Conservation (phyloP, 2,888 invertebrate genomes). For the Beris morrisii region DNA sequence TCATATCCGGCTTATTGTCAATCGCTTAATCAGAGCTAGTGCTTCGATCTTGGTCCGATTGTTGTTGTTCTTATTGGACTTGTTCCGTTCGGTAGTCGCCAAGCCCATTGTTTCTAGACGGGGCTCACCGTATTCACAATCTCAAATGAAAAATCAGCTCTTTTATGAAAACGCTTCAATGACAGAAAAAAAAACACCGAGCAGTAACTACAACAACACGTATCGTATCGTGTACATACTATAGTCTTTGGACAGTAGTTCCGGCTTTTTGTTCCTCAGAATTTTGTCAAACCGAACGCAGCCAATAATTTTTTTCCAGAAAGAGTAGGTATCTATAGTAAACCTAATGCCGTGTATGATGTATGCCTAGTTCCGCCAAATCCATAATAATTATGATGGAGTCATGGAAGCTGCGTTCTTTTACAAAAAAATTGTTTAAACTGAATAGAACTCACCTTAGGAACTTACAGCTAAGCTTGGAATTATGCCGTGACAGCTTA, state of each 20-base stretch:
- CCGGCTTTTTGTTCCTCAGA: constrained; percentile 51
- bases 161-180: constrained; percentile 37
- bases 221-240: constrained; percentile 11
- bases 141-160: constrained; percentile 32
- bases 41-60: constrained; percentile 36
- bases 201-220: too few relatives aligned
- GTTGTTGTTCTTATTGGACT: constrained; percentile 28
- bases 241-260: constrained; percentile 56
- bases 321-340: neutral
- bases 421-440: too few relatives aligned
- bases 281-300: constrained; percentile 11
- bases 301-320: constrained; percentile 18
- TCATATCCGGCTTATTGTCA: constrained; percentile 39
- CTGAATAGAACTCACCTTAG: too few relatives aligned
- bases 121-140: constrained; percentile 24
- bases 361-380: too few relatives aligned
- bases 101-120: constrained; percentile 13
- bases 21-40: constrained; percentile 36
- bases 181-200: constrained; percentile 30
- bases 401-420: too few relatives aligned
- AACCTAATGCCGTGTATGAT: too few relatives aligned
- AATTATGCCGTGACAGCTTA: too few relatives aligned
- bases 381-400: too few relatives aligned
- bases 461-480: too few relatives aligned
- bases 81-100: constrained; percentile 26